Conservation (phyloP, 2,113 vertebrate species). For the Embiotoca jacksoni region DNA sequence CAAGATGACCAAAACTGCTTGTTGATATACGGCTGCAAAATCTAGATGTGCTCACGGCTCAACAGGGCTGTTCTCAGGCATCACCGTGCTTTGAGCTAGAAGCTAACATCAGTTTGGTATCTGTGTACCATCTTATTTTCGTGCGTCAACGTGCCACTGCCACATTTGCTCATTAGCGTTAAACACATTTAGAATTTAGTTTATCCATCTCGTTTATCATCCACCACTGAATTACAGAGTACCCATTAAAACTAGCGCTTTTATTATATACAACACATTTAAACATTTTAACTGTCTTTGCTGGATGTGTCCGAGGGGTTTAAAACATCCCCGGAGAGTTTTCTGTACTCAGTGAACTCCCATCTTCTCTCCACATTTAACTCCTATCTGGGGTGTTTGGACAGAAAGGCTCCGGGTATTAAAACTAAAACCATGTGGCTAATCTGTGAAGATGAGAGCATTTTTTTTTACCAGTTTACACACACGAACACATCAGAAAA, state of each 20-base stretch:
- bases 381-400: constrained; percentile 29
- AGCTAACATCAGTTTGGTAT: too few relatives aligned
- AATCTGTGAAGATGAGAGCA: constrained; percentile 15
- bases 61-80: too few relatives aligned
- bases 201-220: background rate
- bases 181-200: too few relatives aligned
- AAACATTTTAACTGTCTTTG: constrained; percentile 10
- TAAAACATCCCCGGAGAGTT: constrained; percentile 18
- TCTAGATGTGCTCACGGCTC: too few relatives aligned
- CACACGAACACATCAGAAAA: constrained; percentile 27
- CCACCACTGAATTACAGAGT: background rate
- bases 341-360: constrained; percentile 12
- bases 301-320: constrained; percentile 9
- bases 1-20: too few relatives aligned
- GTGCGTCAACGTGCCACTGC: background rate
- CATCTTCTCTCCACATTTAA: constrained; percentile 11
- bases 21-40: too few relatives aligned
- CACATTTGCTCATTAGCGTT: background rate
- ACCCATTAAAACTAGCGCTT: background rate
- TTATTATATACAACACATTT: constrained; percentile 8
- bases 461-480: constrained; percentile 34
- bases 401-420: constrained; percentile 14
- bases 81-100: background rate
- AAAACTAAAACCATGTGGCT: constrained; percentile 63
- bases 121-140: too few relatives aligned